A percentile compares a stretch with the other conserved stretches of the same genome.
These are phyloP conservation scores for Zaprionus vittiger DNA, from an alignment of 1,140 invertebrate species.

Conservation along the genomic window DNA sequence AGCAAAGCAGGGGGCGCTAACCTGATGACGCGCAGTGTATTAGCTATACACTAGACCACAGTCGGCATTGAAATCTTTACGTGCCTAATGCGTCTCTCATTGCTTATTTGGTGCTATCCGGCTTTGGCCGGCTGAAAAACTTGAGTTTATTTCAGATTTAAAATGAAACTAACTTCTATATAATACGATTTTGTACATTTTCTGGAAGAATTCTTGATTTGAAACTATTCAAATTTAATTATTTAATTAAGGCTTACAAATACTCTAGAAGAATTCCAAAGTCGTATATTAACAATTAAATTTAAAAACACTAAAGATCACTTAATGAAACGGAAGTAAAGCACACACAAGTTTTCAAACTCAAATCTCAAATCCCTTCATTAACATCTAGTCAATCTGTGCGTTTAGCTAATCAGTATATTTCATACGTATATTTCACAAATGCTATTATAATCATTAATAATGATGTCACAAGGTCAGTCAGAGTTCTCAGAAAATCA, in stretches of 20 bases:
- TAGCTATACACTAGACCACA: not conserved
- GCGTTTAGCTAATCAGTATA: not conserved
- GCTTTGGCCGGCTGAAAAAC: not conserved
- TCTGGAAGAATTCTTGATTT: too few relatives aligned
- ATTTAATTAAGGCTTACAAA: too few relatives aligned
- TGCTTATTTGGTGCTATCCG: not conserved
- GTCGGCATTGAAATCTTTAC: not conserved
- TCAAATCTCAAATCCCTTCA: not conserved
- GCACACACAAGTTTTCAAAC: not conserved
- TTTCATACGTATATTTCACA: not conserved
- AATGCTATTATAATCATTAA: constrained; percentile 8
- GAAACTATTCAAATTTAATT: too few relatives aligned
- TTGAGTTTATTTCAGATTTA: not conserved
- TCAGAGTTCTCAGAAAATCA: not conserved
- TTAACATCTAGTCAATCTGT: not conserved
- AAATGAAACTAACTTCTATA: not conserved
- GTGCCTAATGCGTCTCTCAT: not conserved
- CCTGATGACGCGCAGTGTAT: too few relatives aligned
- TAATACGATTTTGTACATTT: too few relatives aligned
- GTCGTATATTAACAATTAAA: too few relatives aligned
- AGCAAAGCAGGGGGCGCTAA: too few relatives aligned
- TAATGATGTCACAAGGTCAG: constrained; percentile 31
- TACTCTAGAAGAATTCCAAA: too few relatives aligned
- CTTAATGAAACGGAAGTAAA: not conserved
- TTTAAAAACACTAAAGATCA: not conserved